These are phyloP conservation scores for Fistularia commersonii DNA, from an alignment of 2,797 vertebrate species.

Conservation along the genomic window DNA sequence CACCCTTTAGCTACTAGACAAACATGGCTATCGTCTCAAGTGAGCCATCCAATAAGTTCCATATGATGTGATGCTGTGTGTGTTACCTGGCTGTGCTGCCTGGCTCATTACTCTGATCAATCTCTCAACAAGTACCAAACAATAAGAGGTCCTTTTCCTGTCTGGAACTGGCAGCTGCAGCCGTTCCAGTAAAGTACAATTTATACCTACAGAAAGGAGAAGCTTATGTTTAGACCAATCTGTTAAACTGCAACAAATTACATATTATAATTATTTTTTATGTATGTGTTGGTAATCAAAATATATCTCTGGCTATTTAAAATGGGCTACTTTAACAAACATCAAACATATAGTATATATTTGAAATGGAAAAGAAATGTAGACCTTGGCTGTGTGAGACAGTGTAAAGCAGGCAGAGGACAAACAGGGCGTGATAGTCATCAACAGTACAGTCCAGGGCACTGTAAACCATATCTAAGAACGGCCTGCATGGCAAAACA, in stretches of 20 bases:
- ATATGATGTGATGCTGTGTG: not conserved
- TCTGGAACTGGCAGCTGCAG: conserved; percentile 87
- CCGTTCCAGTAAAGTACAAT: conserved; percentile 84
- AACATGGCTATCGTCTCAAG: too few relatives aligned
- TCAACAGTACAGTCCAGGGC: conserved; percentile 86
- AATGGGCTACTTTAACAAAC: too few relatives aligned
- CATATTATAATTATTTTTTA: too few relatives aligned
- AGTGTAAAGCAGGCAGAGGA: conserved; percentile 94
- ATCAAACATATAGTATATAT: not conserved
- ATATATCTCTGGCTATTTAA: too few relatives aligned
- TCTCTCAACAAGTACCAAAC: conserved; percentile 87
- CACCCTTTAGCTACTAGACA: too few relatives aligned
- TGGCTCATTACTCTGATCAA: conserved; percentile 92
- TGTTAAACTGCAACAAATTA: too few relatives aligned
- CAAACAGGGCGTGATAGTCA: conserved; percentile 94
- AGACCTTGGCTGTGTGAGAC: conserved; percentile 95
- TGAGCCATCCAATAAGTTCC: too few relatives aligned
- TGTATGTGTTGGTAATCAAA: too few relatives aligned
- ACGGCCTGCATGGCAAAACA: conserved; percentile 77
- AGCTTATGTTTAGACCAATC: not conserved
- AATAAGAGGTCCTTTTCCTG: conserved; percentile 84
- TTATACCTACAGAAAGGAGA: conserved; percentile 78
- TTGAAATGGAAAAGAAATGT: not conserved
- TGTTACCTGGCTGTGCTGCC: conserved; percentile 87
- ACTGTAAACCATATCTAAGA: conserved; percentile 95